phyloP scores from a whole-genome alignment of 1,140 invertebrate genomes.

The Anthonomus grandis region DNA sequence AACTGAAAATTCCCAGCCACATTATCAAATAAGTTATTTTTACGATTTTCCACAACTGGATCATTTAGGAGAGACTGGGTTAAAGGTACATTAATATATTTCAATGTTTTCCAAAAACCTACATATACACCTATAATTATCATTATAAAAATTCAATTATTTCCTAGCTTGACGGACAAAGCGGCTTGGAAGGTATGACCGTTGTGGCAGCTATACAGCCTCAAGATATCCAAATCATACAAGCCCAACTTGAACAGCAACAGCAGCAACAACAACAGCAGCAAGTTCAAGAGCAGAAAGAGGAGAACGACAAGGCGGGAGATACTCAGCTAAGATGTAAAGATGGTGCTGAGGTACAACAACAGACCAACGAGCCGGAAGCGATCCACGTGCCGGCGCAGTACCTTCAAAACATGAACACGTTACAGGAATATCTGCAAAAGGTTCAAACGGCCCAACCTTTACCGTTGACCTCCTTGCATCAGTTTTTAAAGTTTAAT shows the following conservation, averaged over 20 bases:
- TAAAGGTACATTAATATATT: too few relatives aligned
- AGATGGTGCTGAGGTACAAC: slow-evolving; percentile 13
- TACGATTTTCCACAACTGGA: too few relatives aligned
- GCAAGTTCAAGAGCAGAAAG: slow-evolving; percentile 52
- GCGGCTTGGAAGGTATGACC: slow-evolving; percentile 59
- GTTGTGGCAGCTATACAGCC: slow-evolving; percentile 62
- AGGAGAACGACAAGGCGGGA: slow-evolving; percentile 30
- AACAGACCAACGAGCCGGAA: slow-evolving; percentile 21
- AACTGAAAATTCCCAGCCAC: too few relatives aligned
- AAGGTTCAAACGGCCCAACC: slow-evolving; percentile 42
- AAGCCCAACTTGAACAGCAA: slow-evolving; percentile 27
- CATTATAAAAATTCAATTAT: too few relatives aligned
- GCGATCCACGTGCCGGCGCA: slow-evolving; percentile 41
- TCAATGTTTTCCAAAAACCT: too few relatives aligned
- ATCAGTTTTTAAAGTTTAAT: slow-evolving; percentile 60
- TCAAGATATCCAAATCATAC: slow-evolving; percentile 60
- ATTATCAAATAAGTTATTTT: too few relatives aligned
- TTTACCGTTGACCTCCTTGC: slow-evolving; percentile 51
- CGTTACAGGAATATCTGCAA: slow-evolving; percentile 52
- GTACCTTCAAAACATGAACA: slow-evolving; percentile 47
- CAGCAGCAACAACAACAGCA: slow-evolving; percentile 57
- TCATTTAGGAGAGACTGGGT: too few relatives aligned
- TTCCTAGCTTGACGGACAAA: slow-evolving; percentile 52
- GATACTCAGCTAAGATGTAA: slow-evolving; percentile 31
- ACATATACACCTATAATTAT: too few relatives aligned